Evolutionary conservation across 2,113 vertebrate species (phyloP), one percentile per base, ranked within the genome.

Genomic region (Platycercus adscitus): DNA sequence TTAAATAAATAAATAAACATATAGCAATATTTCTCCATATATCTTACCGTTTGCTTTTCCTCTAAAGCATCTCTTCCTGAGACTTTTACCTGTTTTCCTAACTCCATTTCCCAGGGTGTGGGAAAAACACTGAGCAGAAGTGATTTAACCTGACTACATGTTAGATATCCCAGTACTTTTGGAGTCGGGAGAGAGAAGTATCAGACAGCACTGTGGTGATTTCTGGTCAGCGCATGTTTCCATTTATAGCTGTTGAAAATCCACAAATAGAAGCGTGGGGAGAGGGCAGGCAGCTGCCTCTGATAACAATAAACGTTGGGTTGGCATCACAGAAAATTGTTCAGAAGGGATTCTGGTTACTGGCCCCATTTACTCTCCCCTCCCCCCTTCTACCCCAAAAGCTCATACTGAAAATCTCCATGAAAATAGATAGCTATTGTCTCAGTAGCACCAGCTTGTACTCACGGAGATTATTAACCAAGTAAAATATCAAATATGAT

Each of bases 191-290:
- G 96, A 85, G 55, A 96, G 96, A 96, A 97, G 97, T 98, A 97
- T 97, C 98, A 97, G 97, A 95, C 96, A 97, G 90, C 64, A 41
- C 90, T 83, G 95, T 95, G 97, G 97, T 98, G 98, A 97, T 97
- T 98, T 97, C 98, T 97, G 96, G 97, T 96, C 97, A 97, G 98
- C 91, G 16, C 78, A 66, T 96, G 98, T 98, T 99, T 99, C 99
- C 98, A 99, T 99, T 99, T 99, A 99, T 99, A 99, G 99, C 97
- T 85, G 81, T 97, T 46, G 91, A 98, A 98, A 98, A 98, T 97
- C 97, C 98, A 98, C 98, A 99, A 99, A 99, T 99, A 99, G 98
- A 98, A 97, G 95, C 31, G 65, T 94, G 97, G 97, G 97, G 96
- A 97, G 97, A 98, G 97, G 97, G 95, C 97, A 98, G 97, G 97